Base-by-base conservation (phyloP, 2,113 vertebrate genomes). In the Eidolon helvum region DNA sequence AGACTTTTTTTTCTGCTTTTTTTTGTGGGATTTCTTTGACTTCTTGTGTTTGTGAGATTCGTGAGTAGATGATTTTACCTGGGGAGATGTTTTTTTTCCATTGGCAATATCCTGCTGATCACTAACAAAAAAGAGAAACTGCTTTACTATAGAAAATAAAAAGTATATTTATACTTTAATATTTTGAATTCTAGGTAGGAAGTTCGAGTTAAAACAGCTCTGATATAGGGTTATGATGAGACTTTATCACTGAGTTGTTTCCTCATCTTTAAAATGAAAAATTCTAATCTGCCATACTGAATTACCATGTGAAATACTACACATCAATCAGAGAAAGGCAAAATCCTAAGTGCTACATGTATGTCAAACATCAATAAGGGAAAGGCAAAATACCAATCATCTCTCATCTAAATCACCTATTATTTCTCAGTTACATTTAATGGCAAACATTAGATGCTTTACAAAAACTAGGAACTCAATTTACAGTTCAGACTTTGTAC, bases 1-100 rank as follows among this genome's bases (percentile, higher is more conserved):
- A 5, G 99, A 99, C 90, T 98, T 99, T 57, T 99, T 99, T 98
- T 99, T 99, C 92, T 99, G 99, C 91, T 99, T 99, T 96, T 99
- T 99, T 89, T 99, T 99, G 63, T 99, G 99, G 0, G 99, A 99
- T 95, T 99, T 99, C 98, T 99, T 99, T 50, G 98, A 96, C 82
- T 98, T 99, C 96, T 99, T 99, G 68, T 98, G 98, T 93, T 98
- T 99, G 89, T 97, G 98, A 0, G 98, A 97, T 74, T 99, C 98
- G 0, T 65, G 98, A 55, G 98, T 97, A 61, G 96, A 98, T 77
- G 98, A 98, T 74, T 99, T 99, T 83, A 97, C 97, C 68, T 93
- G 80, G 3, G 96, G 98, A 88, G 98, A 97, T 93, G 96, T 98
- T 95, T 99, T 99, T 94, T 97, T 98, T 94, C 99, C 99, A 9